Percentiles rank a stretch among this genome's conserved stretches.
Evolutionary conservation across 1,140 invertebrate genomes (phyloP).

Genomic region (Drosophila arawakana): DNA sequence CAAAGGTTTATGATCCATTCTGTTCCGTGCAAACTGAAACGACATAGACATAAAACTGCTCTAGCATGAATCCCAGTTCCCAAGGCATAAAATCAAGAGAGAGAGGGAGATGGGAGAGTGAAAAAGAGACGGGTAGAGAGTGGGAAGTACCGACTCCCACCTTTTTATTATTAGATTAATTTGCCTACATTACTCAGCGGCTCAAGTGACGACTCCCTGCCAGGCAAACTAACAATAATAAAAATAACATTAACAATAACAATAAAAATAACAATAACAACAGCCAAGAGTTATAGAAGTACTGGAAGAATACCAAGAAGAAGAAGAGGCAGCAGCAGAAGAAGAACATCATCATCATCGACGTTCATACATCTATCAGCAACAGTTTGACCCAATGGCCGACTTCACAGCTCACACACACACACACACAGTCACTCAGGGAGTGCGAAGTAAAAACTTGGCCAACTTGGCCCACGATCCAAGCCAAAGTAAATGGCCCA

Average conservation of each 20-base stretch:
- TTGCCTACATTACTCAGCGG: slow-evolving; percentile 71
- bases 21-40: not conserved
- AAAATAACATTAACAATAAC: slow-evolving; percentile 36
- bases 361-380: slow-evolving; percentile 71
- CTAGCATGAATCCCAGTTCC: slow-evolving; percentile 15
- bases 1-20: slow-evolving; percentile 24
- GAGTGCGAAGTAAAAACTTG: slow-evolving; percentile 30
- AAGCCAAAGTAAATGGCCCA: slow-evolving; percentile 32
- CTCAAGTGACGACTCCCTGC: slow-evolving; percentile 58
- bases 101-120: slow-evolving; percentile 4
- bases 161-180: slow-evolving; percentile 83
- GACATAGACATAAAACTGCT: slow-evolving; percentile 12
- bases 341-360: slow-evolving; percentile 46
- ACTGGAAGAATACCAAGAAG: not conserved
- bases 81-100: slow-evolving; percentile 19
- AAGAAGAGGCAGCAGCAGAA: too few relatives aligned
- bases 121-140: not conserved
- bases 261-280: slow-evolving; percentile 13
- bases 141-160: slow-evolving; percentile 58
- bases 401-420: slow-evolving; percentile 76
- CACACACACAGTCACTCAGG: slow-evolving; percentile 21
- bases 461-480: slow-evolving; percentile 43
- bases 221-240: slow-evolving; percentile 23
- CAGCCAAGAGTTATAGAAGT: not conserved
- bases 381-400: slow-evolving; percentile 79